Evolutionary conservation across 1,140 invertebrate species (phyloP), one percentile per base, ranked within the genome.

Genomic region (Neuroterus valhalla): DNA sequence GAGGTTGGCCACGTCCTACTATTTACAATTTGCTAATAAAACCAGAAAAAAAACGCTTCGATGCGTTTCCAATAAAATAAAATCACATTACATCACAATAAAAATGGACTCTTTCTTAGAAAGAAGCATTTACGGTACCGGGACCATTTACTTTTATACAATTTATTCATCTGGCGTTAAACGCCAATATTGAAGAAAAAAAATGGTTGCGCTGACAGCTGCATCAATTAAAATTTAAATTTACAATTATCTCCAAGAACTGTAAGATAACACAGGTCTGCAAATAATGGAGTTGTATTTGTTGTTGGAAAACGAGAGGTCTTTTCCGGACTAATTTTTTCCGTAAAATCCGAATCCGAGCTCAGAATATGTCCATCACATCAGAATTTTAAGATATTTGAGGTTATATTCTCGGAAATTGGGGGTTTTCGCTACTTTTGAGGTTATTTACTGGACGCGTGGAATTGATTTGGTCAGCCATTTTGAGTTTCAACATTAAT

Each of bases 1-100:
- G 55, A 62, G 55, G 31, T 31, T n/a, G 55, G 23, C 55, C 55
- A 62, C 55, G 26, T 31, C 55, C 21, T 62, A 14, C 55, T 62
- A 62, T 55, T 3, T 62, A 14, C 31, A 38, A 38, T 38, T 38
- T 10, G 6, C 5, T 38, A 38, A 38, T 38, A 62, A 12, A 62
- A 38, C 26, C n/a, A 62, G 26, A 12, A 62, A 31, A 23, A 23
- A 55, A 62, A 31, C 23, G 31, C 26, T 31, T 31, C 10, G 26
- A 62, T 23, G 55, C n/a, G n/a, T 31, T 62, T 31, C 52, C 31
- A 62, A 62, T 31, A 62, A 62, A 62, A 62, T 62, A 62, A 62
- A 62, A 62, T 62, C 55, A 62, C 55, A 62, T 38, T 23, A 62
- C 31, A 62, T 62, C 31, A 26, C 55, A 62, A 62, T 62, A 11